Conservation (phyloP, 35 echinoderm and acorn worm species). For the Chiridota heheva region DNA sequence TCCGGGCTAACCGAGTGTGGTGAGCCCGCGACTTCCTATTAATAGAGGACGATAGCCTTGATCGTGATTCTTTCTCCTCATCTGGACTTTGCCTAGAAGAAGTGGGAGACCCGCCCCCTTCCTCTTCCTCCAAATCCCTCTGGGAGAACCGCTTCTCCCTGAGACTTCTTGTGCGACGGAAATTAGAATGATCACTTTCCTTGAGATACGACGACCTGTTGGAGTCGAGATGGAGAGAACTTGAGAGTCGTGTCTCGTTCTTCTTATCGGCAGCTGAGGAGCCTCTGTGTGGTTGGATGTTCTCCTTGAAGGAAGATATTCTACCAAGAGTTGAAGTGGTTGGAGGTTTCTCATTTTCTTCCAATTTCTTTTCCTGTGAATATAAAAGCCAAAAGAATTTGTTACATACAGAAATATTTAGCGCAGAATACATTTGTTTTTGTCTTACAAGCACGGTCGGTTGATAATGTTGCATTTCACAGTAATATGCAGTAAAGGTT, state of each 20-base stretch:
- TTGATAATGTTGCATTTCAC: too few species aligned
- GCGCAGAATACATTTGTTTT: too few species aligned
- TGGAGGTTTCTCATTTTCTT: slow-evolving; percentile 60
- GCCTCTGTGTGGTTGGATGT: slow-evolving; percentile 21
- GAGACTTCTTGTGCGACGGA: slow-evolving; percentile 30
- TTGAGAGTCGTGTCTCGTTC: neutral
- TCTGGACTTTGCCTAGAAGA: neutral
- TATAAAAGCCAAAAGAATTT: too few species aligned
- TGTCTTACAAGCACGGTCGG: too few species aligned
- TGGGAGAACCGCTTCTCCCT: slow-evolving; percentile 24
- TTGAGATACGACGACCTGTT: slow-evolving; percentile 4
- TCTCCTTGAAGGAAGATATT: slow-evolving; percentile 37
- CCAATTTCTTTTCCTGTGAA: too few species aligned
- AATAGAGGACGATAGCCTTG: neutral
- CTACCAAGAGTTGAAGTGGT: neutral
- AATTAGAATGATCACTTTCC: slow-evolving; percentile 41
- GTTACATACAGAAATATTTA: too few species aligned
- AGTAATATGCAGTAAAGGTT: too few species aligned
- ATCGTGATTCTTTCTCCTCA: slow-evolving; percentile 20
- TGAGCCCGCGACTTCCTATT: neutral
- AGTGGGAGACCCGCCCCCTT: neutral
- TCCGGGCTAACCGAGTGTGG: neutral
- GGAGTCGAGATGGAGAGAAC: slow-evolving; percentile 3
- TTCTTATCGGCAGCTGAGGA: neutral
- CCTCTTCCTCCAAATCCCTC: slow-evolving; percentile 4